These are phyloP conservation scores for Perizoma affinitatum DNA, from an alignment of 2,888 invertebrate species.

Conservation along the genomic window DNA sequence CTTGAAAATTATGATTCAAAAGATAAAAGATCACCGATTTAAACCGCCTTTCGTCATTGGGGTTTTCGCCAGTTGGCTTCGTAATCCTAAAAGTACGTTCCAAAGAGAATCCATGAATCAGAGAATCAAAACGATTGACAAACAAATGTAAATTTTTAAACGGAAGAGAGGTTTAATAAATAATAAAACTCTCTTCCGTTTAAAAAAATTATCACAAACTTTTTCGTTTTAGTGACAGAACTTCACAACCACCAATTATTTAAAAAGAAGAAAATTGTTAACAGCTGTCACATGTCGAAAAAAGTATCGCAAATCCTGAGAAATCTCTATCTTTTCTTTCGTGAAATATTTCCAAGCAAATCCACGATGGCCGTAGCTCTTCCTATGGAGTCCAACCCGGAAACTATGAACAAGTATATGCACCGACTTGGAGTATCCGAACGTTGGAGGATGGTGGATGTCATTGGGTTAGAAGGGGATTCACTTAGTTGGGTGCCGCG, in stretches of 20 bases:
- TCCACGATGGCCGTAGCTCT: slow-evolving; percentile 57
- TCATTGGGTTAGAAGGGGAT: slow-evolving; percentile 95
- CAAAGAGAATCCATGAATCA: no score
- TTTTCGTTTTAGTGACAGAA: no score
- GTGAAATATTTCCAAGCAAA: slow-evolving; percentile 20
- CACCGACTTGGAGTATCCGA: slow-evolving; percentile 91
- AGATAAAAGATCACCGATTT: no score
- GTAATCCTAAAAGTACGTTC: no score
- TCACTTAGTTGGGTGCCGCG: slow-evolving; percentile 92
- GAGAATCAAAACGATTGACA: no score
- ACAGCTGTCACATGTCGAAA: slow-evolving; percentile 24
- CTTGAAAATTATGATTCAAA: no score
- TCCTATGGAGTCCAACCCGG: slow-evolving; percentile 85
- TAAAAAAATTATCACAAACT: no score
- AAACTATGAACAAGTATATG: slow-evolving; percentile 87
- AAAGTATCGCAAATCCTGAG: slow-evolving; percentile 17
- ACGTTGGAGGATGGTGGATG: slow-evolving; percentile 93
- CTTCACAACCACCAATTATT: slow-evolving; percentile 1
- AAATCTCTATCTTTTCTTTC: slow-evolving; percentile 21
- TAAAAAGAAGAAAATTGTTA: slow-evolving; percentile 13
- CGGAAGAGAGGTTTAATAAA: no score
- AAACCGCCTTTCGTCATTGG: no score
- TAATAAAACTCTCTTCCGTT: no score
- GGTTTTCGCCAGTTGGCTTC: no score
- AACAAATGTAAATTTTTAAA: no score